Conservation (phyloP, 1,140 invertebrate genomes). For the Spodoptera frugiperda region DNA sequence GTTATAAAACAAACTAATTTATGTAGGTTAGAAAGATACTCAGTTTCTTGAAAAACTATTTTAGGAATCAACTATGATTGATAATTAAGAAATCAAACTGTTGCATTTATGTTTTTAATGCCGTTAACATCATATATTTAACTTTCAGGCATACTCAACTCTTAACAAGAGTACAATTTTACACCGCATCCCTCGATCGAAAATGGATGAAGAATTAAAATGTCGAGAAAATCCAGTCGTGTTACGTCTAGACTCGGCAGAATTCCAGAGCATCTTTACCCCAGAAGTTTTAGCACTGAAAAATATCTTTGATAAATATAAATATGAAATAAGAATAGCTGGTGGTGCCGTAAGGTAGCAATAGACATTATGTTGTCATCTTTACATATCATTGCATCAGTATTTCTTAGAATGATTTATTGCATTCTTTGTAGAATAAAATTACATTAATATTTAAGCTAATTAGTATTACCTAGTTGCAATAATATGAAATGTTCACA, state of each 20-base stretch:
- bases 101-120: too few relatives aligned
- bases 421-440: too few relatives aligned
- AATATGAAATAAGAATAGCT: slow-evolving; percentile 96
- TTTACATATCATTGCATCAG: background rate
- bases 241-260: slow-evolving; percentile 89
- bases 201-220: slow-evolving; percentile 81
- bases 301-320: slow-evolving; percentile 92
- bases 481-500: slow-evolving; percentile 57
- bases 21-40: background rate
- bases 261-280: slow-evolving; percentile 94
- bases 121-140: background rate
- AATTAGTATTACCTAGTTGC: too few relatives aligned
- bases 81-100: too few relatives aligned
- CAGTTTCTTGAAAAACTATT: too few relatives aligned
- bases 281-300: slow-evolving; percentile 91
- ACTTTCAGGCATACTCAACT: slow-evolving; percentile 57
- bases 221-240: slow-evolving; percentile 89
- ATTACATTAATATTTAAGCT: too few relatives aligned
- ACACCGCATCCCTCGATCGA: slow-evolving; percentile 59
- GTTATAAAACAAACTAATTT: background rate
- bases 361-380: background rate
- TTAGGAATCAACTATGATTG: too few relatives aligned
- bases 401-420: too few relatives aligned
- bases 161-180: slow-evolving; percentile 47
- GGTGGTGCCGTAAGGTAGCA: slow-evolving; percentile 95